Evolutionary conservation across 2,888 invertebrate species (phyloP), one percentile per base, ranked within the genome.

Genomic region (Dynastes maya): DNA sequence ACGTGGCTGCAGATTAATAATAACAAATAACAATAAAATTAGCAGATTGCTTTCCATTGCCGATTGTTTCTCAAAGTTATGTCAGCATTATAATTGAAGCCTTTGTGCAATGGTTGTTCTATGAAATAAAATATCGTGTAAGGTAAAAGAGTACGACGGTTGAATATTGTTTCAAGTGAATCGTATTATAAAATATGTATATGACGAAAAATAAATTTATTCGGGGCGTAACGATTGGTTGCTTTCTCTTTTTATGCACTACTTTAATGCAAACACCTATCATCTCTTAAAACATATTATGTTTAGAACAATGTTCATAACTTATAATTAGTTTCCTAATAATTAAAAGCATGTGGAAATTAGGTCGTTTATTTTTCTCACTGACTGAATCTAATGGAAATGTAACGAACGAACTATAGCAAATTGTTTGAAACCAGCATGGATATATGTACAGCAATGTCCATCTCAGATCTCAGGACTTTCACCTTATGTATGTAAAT

Each of bases 21-120:
- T 61, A 45, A 74, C 37, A 74, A 74, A 22, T 72, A 74, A 74
- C 55, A 61, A 49, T 61, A 61, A 61, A 74, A 74, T 61, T 61
- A 74, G n/a, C 58, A 29, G 61, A 61, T 61, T 22, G 61, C 61
- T 74, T 74, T 45, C 61, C 61, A 74, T 74, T 74, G 45, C 72
- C 61, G 45, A 74, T 74, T 74, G 72, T 74, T 74, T 74, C 61
- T 58, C 45, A 63, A 67, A 61, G 72, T 61, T 74, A 74, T 74
- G 72, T 74, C 72, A 74, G 72, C 72, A 63, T 68, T 37, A 74
- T 74, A 74, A 61, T 45, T 45, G 63, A 74, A 61, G 61, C 27
- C 37, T 40, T 61, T 74, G 61, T 74, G 72, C 45, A 61, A 74
- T 22, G 8, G 22, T 45, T 61, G 40, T 74, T 74, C 72, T 45